A percentile compares a stretch with the other conserved stretches of the same genome.
These are phyloP conservation scores for Zaprionus nigranus DNA, from an alignment of 1,140 invertebrate genomes.

Conservation along the genomic window DNA sequence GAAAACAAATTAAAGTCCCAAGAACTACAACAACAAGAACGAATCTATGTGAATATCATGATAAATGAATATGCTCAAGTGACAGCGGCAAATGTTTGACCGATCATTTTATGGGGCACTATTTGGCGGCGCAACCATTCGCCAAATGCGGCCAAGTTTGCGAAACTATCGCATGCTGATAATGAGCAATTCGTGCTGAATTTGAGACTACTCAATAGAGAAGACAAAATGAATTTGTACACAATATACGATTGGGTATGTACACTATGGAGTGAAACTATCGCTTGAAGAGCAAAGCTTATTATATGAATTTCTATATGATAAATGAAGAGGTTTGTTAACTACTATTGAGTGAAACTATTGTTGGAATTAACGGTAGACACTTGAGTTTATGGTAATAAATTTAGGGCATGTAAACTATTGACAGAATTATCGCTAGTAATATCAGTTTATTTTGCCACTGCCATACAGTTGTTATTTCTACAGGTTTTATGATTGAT, in stretches of 20 bases:
- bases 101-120: background rate
- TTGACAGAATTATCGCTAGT: too few species aligned
- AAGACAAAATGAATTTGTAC: constrained; percentile 74
- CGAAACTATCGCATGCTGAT: constrained; percentile 22
- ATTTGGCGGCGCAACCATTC: background rate
- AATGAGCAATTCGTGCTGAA: constrained; percentile 40
- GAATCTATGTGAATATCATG: constrained; percentile 14
- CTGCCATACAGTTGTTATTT: too few species aligned
- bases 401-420: too few species aligned
- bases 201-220: constrained; percentile 15
- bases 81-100: constrained; percentile 67
- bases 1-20: constrained; percentile 28
- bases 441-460: too few species aligned
- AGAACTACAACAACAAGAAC: constrained; percentile 22
- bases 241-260: constrained; percentile 82
- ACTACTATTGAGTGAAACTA: background rate
- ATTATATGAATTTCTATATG: background rate
- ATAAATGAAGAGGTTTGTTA: too few species aligned
- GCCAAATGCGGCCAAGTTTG: constrained; percentile 40
- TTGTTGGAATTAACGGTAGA: too few species aligned
- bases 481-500: too few species aligned
- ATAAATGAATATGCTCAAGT: constrained; percentile 40
- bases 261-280: constrained; percentile 19
- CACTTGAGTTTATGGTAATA: background rate
- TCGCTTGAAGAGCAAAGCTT: background rate